Evolutionary conservation across 2,797 vertebrate genomes (phyloP).

Genomic region (Adrianichthys oophorus): DNA sequence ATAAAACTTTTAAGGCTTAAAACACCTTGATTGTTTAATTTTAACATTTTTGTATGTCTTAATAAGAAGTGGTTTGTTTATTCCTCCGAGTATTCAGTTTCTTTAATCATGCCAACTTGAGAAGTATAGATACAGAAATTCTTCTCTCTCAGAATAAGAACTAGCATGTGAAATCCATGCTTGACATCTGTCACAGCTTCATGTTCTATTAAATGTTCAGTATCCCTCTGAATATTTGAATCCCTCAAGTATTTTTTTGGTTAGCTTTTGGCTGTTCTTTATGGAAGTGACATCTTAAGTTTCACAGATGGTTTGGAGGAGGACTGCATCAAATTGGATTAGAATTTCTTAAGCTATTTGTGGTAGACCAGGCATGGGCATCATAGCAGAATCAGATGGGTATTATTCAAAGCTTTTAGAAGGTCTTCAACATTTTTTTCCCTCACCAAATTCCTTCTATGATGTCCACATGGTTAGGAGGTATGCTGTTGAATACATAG

Average conservation of each 20-base stretch:
- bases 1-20: no score
- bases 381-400: slow-evolving; percentile 1
- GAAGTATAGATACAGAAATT: no score
- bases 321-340: slow-evolving; percentile 57
- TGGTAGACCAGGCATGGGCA: slow-evolving; percentile 14
- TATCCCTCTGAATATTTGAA: not conserved
- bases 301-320: slow-evolving; percentile 53
- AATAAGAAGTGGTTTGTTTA: no score
- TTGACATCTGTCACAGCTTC: slow-evolving; percentile 18
- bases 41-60: no score
- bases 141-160: no score
- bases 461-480: slow-evolving; percentile 2
- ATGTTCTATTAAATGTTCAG: slow-evolving; percentile 1
- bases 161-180: no score
- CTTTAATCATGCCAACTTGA: no score
- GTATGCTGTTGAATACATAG: not conserved
- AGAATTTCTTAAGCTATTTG: slow-evolving; percentile 43
- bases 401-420: slow-evolving; percentile 21
- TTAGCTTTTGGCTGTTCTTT: slow-evolving; percentile 43
- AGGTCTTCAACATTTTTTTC: slow-evolving; percentile 8
- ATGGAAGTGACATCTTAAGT: slow-evolving; percentile 56
- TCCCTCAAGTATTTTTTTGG: slow-evolving; percentile 10
- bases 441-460: slow-evolving; percentile 13
- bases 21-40: no score
- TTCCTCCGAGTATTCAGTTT: no score